Evolutionary conservation across 2,888 invertebrate species (phyloP), one percentile per base, ranked within the genome.

Genomic region (Troides helena): DNA sequence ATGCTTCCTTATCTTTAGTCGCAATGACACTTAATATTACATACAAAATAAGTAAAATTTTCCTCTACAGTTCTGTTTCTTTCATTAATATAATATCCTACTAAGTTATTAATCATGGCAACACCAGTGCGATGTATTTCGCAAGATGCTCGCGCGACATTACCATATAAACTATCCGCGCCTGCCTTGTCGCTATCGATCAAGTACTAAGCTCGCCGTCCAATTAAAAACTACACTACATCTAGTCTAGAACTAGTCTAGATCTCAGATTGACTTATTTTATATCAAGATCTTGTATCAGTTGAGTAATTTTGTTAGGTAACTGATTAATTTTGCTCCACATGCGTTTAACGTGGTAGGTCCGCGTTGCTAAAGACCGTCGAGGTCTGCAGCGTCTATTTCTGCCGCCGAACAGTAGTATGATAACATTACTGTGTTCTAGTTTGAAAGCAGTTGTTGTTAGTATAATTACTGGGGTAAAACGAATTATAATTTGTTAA

Each of bases 141-240:
- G 67, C 36, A 70, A 69, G 59, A 63, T 30, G 60, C 46, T 30
- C 63, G 62, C 56, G 43, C 50, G 57, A 59, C 60, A 70, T 70
- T 70, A 70, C 70, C 70, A 70, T 70, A 70, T 70, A 70, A 64
- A 70, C 60, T 67, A 70, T 56, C 18, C 23, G 70, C 60, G 21
- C 53, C 50, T n/a, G 60, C 63, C 62, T 56, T n/a, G 36, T 56
- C 10, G 56, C 67, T 60, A 70, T 70, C 67, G 56, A 70, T 70
- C 70, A 70, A 61, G 12, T 18, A 30, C 60, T 39, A 18, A 36
- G 60, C 25, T 12, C 39, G 58, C 56, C 21, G 64, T 59, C 43
- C 70, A 60, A 70, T 70, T 63, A 70, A 63, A 64, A 63, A 39
- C 39, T 39, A 39, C 39, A 39, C 39, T 39, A 10, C 10, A 39